Evolutionary conservation across 1,140 invertebrate species (phyloP), one percentile per base, ranked within the genome.

Genomic region (Pomacea maculata): DNA sequence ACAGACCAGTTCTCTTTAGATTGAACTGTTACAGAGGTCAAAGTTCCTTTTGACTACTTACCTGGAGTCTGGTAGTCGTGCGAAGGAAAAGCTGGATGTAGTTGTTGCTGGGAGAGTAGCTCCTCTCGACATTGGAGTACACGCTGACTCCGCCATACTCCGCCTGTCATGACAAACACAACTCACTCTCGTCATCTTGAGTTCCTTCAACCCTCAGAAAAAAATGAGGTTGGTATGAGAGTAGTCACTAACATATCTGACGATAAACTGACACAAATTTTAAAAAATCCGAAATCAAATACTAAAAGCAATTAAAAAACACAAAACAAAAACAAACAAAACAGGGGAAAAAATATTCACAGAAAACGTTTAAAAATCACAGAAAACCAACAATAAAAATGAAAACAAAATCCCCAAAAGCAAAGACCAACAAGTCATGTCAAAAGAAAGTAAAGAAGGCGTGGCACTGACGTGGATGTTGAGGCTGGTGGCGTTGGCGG

Each of bases 41-140:
- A 34, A 4, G 21, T 25, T 25, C 25, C 29, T 55, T 34, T 21
- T 3, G 6, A 74, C 52, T 45, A 75, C 80, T 79, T 81, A 87
- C 85, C 77, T 74, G 67, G 11, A 86, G 72, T 19, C 78, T 76
- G 25, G 78, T 74, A 65, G 85, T 67, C 15, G 75, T 86, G 29
- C 82, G 81, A 17, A 88, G 80, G 77, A 85, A 85, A 11, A 88
- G 79, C 75, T 88, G 87, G 11, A 88, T 85, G 82, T 86, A 88
- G 63, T 82, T 88, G 55, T 86, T 80, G 79, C 86, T 87, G 12
- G 87, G 87, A 10, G 87, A 88, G 78, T 88, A 87, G 70, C 84
- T 87, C 72, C 85, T 87, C 7, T 64, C 34, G 1, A 87, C 34
- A 15, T 72, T 76, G 34, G 81, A 78, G 61, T 79, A 84, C 3